Conservation (phyloP, 2,888 invertebrate species). For the Ethmia dodecea region DNA sequence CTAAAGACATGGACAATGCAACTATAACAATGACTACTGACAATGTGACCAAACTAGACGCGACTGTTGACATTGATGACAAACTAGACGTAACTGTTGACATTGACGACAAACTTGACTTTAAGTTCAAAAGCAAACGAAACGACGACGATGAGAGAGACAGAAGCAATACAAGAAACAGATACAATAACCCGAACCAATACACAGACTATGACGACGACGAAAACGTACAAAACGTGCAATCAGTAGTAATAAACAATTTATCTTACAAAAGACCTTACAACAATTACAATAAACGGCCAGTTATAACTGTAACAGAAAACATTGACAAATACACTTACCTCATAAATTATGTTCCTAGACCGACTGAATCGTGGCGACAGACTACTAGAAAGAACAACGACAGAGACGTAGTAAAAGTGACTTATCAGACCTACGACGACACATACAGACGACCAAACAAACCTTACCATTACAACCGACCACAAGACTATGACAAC, state of each 20-base stretch:
- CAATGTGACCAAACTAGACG: constrained; percentile 31
- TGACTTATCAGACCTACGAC: constrained; percentile 67
- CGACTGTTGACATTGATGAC: too few relatives aligned
- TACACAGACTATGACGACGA: constrained; percentile 32
- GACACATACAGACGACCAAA: constrained; percentile 65
- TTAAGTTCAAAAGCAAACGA: constrained; percentile 66
- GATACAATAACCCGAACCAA: constrained; percentile 32
- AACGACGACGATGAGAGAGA: constrained; percentile 40
- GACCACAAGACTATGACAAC: constrained; percentile 30
- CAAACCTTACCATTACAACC: constrained; percentile 55
- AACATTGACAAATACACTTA: constrained; percentile 71
- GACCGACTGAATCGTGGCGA: constrained; percentile 68
- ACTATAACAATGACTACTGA: constrained; percentile 25
- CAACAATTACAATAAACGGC: constrained; percentile 27
- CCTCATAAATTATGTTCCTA: constrained; percentile 71
- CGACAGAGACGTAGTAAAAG: constrained; percentile 65
- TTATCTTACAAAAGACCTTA: constrained; percentile 56
- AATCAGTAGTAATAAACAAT: constrained; percentile 62
- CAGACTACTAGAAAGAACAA: constrained; percentile 50
- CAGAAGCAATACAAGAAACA: constrained; percentile 37
- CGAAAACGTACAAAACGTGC: constrained; percentile 55
- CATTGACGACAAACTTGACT: constrained; percentile 80
- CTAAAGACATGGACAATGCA: constrained; percentile 28
- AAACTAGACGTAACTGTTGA: constrained; percentile 38
- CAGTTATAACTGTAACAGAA: constrained; percentile 66